A percentile compares a stretch with the other conserved stretches of the same genome.
phyloP scores from a whole-genome alignment of 1,140 invertebrate species.

The Reticulitermes speratus region DNA sequence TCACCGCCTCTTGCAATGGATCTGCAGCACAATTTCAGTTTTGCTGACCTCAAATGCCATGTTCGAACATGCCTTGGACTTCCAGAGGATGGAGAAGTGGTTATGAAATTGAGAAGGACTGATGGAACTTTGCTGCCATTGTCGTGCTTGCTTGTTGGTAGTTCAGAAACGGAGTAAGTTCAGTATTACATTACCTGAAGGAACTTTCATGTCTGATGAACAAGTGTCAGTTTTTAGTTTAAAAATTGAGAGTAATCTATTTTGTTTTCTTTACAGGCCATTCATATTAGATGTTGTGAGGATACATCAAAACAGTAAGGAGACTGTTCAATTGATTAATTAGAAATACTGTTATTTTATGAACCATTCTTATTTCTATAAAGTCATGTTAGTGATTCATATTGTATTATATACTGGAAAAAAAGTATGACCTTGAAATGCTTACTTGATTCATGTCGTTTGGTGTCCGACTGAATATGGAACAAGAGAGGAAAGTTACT shows the following conservation, averaged over 20 bases:
- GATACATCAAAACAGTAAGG: conserved; percentile 26
- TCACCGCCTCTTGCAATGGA: conserved; percentile 26
- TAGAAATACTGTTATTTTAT: neutral
- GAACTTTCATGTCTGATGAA: too few species aligned
- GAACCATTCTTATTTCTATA: too few species aligned
- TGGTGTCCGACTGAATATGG: too few species aligned
- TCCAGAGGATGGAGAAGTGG: conserved; percentile 26
- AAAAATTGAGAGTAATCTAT: too few species aligned
- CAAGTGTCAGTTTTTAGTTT: too few species aligned
- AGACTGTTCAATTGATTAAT: neutral
- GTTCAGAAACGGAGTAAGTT: conserved; percentile 28
- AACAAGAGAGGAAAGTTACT: too few species aligned
- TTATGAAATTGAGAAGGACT: conserved; percentile 23
- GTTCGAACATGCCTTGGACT: conserved; percentile 27
- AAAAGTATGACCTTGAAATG: neutral
- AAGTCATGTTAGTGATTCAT: too few species aligned
- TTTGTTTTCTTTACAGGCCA: neutral
- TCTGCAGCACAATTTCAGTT: conserved; percentile 21
- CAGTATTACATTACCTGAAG: too few species aligned
- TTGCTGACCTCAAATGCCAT: conserved; percentile 19
- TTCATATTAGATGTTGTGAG: conserved; percentile 21
- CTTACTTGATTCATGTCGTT: neutral
- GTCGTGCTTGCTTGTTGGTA: conserved; percentile 21
- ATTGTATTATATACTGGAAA: neutral
- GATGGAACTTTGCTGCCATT: conserved; percentile 28